Base-by-base conservation (phyloP, 2,888 invertebrate genomes). In the Polydrusus cervinus region DNA sequence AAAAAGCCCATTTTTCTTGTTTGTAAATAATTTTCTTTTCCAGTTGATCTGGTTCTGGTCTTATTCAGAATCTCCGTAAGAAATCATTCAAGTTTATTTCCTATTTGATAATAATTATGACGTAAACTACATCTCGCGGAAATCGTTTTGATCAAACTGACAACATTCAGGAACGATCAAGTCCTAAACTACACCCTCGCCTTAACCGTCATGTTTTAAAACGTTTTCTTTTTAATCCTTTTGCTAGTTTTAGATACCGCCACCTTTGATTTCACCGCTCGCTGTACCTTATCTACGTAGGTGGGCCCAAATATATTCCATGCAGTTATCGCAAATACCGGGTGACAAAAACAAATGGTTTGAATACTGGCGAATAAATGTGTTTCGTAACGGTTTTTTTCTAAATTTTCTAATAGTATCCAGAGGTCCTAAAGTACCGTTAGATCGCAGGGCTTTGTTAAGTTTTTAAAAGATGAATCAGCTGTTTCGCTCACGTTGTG, bases 271-370 rank as follows among this genome's bases (percentile, higher is more conserved):
- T 61, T 68, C 78, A 70, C 81, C 80, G 79, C 79, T 76, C 78
- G 79, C 78, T 80, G 80, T 83, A 82, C 82, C 81, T 81, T 81
- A 82, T 79, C 84, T 79, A 83, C 82, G 82, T 84, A 83, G 84
- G 84, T 83, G 84, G 84, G 79, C 84, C 79, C 83, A 82, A 83
- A 84, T 83, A 77, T 75, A 73, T n/a, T n/a, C 72, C 68, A 25
- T 5, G 25, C 25, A 25, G 25, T 25, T 25, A 25, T 25, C 25
- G 1, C 25, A 25, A 25, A 25, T 25, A 25, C 25, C 25, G 25
- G 25, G 25, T 25, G 25, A 25, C 5, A 25, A 25, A 3, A 5
- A 25, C n/a, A 25, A 25, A 25, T 25, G 25, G 25, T 25, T 25
- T 25, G 25, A 5, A 25, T 25, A 25, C 5, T n/a, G n/a, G n/a